A percentile compares a stretch with the other conserved stretches of the same genome.
Evolutionary conservation across 2,113 vertebrate species (phyloP).

Genomic region (Pelobates fuscus): DNA sequence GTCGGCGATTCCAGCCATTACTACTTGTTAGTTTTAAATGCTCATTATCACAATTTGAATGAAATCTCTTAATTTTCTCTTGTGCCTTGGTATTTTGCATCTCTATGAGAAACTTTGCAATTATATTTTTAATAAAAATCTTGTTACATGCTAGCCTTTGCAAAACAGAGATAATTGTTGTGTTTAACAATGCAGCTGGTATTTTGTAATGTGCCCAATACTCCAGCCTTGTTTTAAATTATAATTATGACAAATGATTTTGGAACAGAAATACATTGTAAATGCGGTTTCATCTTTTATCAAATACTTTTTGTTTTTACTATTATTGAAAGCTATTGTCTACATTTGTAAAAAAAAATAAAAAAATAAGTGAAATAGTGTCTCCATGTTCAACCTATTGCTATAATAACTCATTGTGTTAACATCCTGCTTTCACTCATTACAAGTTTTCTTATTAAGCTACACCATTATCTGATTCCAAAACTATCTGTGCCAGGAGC

Average conservation of each 20-base stretch:
- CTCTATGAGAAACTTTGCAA: conserved; percentile 32
- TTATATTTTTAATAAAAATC: conserved; percentile 38
- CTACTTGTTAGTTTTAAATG: not conserved
- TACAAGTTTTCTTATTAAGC: conserved; percentile 49
- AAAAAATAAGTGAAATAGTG: conserved; percentile 36
- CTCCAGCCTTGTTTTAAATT: conserved; percentile 32
- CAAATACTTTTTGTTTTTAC: conserved; percentile 19
- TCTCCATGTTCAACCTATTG: conserved; percentile 46
- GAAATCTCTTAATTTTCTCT: not conserved
- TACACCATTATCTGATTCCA: conserved; percentile 43
- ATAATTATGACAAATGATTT: conserved; percentile 40
- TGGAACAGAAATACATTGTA: conserved; percentile 26
- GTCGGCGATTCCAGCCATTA: not conserved
- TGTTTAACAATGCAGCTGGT: conserved; percentile 38
- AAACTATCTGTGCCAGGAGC: conserved; percentile 45
- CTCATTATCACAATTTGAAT: not conserved
- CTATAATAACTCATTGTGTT: conserved; percentile 50
- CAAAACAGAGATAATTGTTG: conserved; percentile 44
- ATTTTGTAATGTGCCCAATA: conserved; percentile 27
- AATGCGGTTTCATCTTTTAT: conserved; percentile 38
- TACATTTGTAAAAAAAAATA: conserved; percentile 40
- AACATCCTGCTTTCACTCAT: conserved; percentile 48
- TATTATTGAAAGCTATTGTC: conserved; percentile 46
- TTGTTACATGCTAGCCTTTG: conserved; percentile 38
- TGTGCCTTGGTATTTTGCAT: conserved; percentile 23